These are phyloP conservation scores for Macrotis lagotis DNA, from an alignment of 2,113 vertebrate species.

Conservation along the genomic window DNA sequence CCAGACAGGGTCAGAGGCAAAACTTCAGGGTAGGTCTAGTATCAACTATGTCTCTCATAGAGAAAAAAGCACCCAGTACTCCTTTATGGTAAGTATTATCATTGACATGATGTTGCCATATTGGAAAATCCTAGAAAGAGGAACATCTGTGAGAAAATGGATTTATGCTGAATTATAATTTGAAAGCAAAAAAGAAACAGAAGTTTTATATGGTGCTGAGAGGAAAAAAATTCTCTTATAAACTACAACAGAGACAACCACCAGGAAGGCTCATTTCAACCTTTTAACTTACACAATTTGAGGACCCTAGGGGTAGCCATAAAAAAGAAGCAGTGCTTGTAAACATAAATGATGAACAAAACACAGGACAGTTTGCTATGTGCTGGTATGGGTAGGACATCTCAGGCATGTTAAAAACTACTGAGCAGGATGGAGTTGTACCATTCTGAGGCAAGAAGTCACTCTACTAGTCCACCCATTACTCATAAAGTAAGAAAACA, in stretches of 20 bases:
- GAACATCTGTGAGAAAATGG: background rate
- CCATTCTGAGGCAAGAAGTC: background rate
- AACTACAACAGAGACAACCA: background rate
- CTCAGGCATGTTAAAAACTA: background rate
- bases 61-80: background rate
- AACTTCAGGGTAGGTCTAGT: background rate
- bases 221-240: background rate
- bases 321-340: background rate
- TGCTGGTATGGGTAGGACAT: background rate
- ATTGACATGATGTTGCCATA: constrained; percentile 32
- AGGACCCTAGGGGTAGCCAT: background rate
- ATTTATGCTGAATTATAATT: background rate
- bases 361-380: background rate
- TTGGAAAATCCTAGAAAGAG: constrained; percentile 22
- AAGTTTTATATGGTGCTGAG: background rate
- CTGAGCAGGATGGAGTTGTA: background rate
- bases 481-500: background rate
- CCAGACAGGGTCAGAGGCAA: background rate
- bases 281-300: background rate
- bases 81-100: background rate
- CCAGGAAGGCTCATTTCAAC: background rate
- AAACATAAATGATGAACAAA: background rate
- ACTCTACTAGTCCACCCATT: background rate
- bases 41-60: background rate
- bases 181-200: background rate